These are phyloP conservation scores for Apodemus speciosus DNA, from an alignment of 2,113 vertebrate species.

Conservation along the genomic window DNA sequence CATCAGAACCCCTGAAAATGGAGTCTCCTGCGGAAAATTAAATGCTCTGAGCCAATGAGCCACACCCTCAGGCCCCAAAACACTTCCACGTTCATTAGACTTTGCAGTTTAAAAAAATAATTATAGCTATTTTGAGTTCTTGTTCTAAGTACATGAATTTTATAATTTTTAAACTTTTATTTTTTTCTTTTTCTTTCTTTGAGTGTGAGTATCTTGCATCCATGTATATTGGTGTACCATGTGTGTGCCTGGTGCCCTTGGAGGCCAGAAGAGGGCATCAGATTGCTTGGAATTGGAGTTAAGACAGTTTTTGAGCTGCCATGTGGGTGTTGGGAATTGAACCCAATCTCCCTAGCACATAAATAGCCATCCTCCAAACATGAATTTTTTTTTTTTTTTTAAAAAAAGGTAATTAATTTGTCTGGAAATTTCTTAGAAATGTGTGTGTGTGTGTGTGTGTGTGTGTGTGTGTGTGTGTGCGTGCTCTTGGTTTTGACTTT, in stretches of 20 bases:
- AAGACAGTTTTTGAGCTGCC: not conserved
- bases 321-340: no score
- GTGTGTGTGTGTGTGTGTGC: not conserved
- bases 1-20: not conserved
- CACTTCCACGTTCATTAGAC: not conserved
- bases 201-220: not conserved
- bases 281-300: not conserved
- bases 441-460: not conserved
- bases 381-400: not conserved
- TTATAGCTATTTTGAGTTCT: constrained; percentile 13
- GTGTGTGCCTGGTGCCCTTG: not conserved
- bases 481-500: not conserved
- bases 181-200: not conserved
- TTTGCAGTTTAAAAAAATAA: not conserved
- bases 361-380: not conserved
- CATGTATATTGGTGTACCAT: not conserved
- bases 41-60: not conserved
- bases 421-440: not conserved
- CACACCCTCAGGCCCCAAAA: not conserved
- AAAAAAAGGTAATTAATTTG: not conserved
- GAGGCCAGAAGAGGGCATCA: not conserved
- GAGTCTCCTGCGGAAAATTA: no score
- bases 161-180: not conserved
- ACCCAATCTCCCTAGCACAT: not conserved
- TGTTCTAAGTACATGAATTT: not conserved